Conservation (phyloP, 2,888 invertebrate species). For the Pseudanteris insignis region DNA sequence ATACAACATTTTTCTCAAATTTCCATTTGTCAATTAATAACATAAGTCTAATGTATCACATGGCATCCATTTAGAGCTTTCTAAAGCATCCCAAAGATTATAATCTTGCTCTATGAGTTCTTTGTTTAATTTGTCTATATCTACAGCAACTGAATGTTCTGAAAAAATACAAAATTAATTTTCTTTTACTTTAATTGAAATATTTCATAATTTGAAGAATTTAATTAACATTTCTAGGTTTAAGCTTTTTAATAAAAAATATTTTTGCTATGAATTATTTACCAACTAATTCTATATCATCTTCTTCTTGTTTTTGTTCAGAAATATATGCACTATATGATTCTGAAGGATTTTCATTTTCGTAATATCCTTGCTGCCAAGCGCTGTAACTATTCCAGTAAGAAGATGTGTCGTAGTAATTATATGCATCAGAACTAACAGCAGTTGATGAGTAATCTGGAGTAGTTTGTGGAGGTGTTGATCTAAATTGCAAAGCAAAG, state of each 20-base stretch:
- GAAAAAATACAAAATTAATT: constrained; percentile 48
- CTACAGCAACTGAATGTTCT: constrained; percentile 80
- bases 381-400: constrained; percentile 89
- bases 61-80: constrained; percentile 85
- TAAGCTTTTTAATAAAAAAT: too few relatives aligned
- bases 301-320: constrained; percentile 68
- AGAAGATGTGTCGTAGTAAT: constrained; percentile 84
- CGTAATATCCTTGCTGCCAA: constrained; percentile 80
- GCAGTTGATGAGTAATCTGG: constrained; percentile 61
- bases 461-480: constrained; percentile 69
- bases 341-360: constrained; percentile 69
- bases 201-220: too few relatives aligned
- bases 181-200: too few relatives aligned
- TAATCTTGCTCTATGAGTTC: constrained; percentile 80
- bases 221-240: too few relatives aligned
- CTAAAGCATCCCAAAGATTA: constrained; percentile 82
- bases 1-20: too few relatives aligned
- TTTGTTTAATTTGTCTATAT: constrained; percentile 80
- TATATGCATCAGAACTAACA: constrained; percentile 60
- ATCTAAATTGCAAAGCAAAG: too few relatives aligned
- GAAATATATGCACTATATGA: constrained; percentile 67
- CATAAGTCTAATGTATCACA: constrained; percentile 77
- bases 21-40: constrained; percentile 57
- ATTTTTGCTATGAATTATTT: too few relatives aligned
- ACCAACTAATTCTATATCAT: constrained; percentile 81